Evolutionary conservation across 2,888 invertebrate species (phyloP), one percentile per base, ranked within the genome.

Genomic region (Drosophila engyochracea): DNA sequence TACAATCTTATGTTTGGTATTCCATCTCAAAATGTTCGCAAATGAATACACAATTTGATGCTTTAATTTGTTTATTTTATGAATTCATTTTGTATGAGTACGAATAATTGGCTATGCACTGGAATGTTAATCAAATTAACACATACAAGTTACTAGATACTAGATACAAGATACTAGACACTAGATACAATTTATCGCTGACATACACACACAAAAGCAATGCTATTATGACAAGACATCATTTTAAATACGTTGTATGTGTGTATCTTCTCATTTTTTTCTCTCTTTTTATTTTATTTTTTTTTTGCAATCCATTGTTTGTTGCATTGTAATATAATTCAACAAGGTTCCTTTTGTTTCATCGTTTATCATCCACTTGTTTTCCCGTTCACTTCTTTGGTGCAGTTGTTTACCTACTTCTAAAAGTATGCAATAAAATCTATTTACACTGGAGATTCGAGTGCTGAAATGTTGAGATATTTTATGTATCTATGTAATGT

Each of bases 341-440:
- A 54, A 61, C 22, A 30, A 28, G 53, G 53, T 60, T 60, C 6
- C 35, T 44, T 49, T 28, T 44, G 33, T 28, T 55, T 25, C 12
- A 9, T 35, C 25, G 55, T 37, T 33, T 19, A 53, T 63, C 22
- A 31, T 57, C 54, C 44, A 16, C 25, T 62, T 51, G 6, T 54
- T 58, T 65, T 54, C 37, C 44, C 37, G 37, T 67, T 51, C 39
- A 25, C 59, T 67, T 89, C 63, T 76, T 87, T 91, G 87, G 89
- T 88, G 91, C 91, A 76, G 64, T 89, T 79, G 68, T 74, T 83
- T 60, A 62, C 60, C 72, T 74, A 73, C 62, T 67, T 57, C 74
- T 91, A 82, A 76, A 71, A 83, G 80, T 91, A 86, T 83, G 87
- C 84, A 79, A 78, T 89, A 89, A 89, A 89, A 89, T 91, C 84